Evolutionary conservation across 2,888 invertebrate genomes (phyloP).

Genomic region (Doris montereyensis): DNA sequence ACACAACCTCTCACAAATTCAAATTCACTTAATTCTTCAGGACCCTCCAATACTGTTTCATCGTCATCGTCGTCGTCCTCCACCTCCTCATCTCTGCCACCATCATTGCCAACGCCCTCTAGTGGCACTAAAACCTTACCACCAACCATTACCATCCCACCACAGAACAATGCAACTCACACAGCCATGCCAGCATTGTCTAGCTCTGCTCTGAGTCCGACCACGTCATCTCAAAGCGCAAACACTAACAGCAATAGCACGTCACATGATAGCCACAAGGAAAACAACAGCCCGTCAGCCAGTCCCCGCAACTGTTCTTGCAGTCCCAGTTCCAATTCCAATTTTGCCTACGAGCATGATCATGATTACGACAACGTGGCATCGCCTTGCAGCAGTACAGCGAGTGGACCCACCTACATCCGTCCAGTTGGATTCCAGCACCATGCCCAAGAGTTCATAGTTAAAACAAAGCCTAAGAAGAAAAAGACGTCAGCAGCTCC

Average conservation of each 20-base stretch:
- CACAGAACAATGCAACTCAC: neutral
- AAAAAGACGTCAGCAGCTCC: slow-evolving; percentile 63
- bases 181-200: neutral
- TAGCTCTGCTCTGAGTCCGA: neutral
- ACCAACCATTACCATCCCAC: neutral
- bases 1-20: no score
- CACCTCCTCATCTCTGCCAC: neutral
- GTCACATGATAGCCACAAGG: neutral
- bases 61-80: neutral
- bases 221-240: neutral
- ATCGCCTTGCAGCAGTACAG: slow-evolving; percentile 68
- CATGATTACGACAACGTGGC: slow-evolving; percentile 68
- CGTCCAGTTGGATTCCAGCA: slow-evolving; percentile 69
- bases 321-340: slow-evolving; percentile 39
- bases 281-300: slow-evolving; percentile 1
- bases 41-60: neutral
- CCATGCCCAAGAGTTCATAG: slow-evolving; percentile 70
- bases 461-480: slow-evolving; percentile 51
- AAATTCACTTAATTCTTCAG: neutral
- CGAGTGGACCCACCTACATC: slow-evolving; percentile 69
- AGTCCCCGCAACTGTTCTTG: slow-evolving; percentile 24
- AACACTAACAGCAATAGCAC: neutral
- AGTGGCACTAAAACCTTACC: neutral
- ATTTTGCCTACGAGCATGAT: slow-evolving; percentile 61
- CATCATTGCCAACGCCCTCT: neutral